Percentiles rank a stretch among this genome's conserved stretches.
Evolutionary conservation across 2,888 invertebrate genomes (phyloP).

Genomic region (Zaprionus obscuricornis): DNA sequence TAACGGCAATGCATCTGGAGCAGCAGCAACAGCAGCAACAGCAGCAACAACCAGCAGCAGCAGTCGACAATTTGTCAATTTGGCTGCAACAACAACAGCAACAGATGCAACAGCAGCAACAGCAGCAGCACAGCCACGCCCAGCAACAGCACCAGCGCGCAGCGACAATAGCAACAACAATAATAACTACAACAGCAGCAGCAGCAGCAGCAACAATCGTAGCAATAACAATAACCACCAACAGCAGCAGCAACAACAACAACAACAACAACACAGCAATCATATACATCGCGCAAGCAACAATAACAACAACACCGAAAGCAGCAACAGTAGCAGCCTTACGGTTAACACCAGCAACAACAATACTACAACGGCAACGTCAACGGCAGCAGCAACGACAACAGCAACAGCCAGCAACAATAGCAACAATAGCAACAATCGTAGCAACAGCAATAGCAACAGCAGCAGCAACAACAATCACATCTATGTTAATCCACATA

Average conservation of each 20-base stretch:
- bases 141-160: conserved; percentile 55
- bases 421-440: conserved; percentile 38
- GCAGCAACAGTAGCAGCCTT: conserved; percentile 46
- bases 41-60: conserved; percentile 24
- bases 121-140: conserved; percentile 21
- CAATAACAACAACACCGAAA: conserved; percentile 42
- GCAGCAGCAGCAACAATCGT: conserved; percentile 50
- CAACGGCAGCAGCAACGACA: conserved; percentile 38
- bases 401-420: conserved; percentile 11
- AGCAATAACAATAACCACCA: conserved; percentile 53
- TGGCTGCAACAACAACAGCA: conserved; percentile 12
- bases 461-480: conserved; percentile 79
- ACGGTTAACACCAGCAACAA: conserved; percentile 31
- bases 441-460: conserved; percentile 33
- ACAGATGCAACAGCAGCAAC: conserved; percentile 14
- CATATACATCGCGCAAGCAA: conserved; percentile 50
- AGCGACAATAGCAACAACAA: conserved; percentile 62
- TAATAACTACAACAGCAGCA: conserved; percentile 55
- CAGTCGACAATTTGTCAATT: conserved; percentile 40
- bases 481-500: conserved; percentile 82
- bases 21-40: conserved; percentile 47
- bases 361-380: conserved; percentile 23
- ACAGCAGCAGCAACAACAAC: conserved; percentile 40
- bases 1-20: conserved; percentile 39
- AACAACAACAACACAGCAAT: conserved; percentile 27